Evolutionary conservation across 2,113 vertebrate species (phyloP).

Genomic region (Delphinapterus leucas): DNA sequence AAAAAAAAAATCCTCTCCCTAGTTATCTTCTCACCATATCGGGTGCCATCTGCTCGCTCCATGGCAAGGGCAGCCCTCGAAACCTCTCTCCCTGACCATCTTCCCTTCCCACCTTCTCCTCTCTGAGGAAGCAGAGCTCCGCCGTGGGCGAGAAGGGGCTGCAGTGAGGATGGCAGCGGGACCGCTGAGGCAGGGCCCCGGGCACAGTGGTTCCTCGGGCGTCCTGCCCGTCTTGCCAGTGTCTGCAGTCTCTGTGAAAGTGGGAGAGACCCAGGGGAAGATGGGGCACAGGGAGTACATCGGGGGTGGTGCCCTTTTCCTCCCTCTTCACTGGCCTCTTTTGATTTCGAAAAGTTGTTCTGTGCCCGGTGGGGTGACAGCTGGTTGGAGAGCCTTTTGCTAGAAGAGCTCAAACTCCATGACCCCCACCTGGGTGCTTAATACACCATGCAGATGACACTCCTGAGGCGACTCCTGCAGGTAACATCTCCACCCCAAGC

Average conservation of each 20-base stretch:
- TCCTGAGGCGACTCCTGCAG: background rate
- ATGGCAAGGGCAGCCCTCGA: background rate
- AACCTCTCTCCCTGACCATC: background rate
- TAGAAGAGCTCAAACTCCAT: slow-evolving; percentile 41
- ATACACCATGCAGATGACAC: background rate
- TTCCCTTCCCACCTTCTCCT: background rate
- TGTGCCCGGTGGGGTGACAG: background rate
- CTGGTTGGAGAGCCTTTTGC: slow-evolving; percentile 40
- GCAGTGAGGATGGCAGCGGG: background rate
- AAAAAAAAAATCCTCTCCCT: background rate
- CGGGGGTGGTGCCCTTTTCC: background rate
- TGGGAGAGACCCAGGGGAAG: background rate
- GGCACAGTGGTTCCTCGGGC: accelerated
- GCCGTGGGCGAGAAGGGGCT: accelerated
- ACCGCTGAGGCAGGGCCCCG: background rate
- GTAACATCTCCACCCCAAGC: background rate
- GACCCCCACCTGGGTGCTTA: slow-evolving; percentile 1
- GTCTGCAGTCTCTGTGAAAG: background rate
- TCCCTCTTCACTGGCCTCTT: background rate
- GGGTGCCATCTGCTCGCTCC: background rate
- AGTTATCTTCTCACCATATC: background rate
- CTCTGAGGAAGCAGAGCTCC: background rate
- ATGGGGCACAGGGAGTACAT: accelerated
- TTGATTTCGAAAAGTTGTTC: slow-evolving; percentile 25
- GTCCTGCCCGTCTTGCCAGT: accelerated